These are phyloP conservation scores for Phyllotis vaccarum DNA, from an alignment of 2,797 vertebrate genomes.

Conservation along the genomic window DNA sequence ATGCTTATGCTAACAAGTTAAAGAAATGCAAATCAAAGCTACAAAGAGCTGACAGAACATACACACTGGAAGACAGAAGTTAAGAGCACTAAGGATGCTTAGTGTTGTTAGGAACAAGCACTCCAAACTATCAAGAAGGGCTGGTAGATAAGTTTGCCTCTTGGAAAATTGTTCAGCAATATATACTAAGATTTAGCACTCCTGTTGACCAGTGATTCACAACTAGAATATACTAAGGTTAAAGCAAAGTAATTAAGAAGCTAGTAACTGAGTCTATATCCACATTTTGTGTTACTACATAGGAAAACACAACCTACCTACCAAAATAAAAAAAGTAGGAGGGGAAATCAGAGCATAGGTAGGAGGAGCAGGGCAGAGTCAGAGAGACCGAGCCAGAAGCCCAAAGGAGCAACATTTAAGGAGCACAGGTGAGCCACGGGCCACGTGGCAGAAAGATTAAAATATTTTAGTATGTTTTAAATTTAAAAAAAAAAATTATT, in stretches of 20 bases:
- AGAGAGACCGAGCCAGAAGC: too few relatives aligned
- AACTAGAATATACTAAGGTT: background rate
- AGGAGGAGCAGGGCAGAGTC: too few relatives aligned
- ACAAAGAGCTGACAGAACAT: background rate
- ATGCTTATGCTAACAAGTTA: conserved; percentile 25
- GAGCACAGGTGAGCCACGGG: too few relatives aligned
- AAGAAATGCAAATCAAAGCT: conserved; percentile 25
- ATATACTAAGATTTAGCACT: background rate
- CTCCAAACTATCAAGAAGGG: background rate
- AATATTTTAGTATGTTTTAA: background rate
- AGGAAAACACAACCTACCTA: background rate
- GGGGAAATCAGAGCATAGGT: too few relatives aligned
- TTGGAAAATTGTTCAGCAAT: conserved; percentile 2
- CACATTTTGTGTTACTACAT: background rate
- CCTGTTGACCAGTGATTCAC: background rate
- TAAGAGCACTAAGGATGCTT: background rate
- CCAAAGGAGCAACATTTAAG: too few relatives aligned
- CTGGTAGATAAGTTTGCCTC: background rate
- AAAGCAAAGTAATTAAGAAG: background rate
- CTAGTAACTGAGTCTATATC: background rate
- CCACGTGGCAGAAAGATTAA: too few relatives aligned
- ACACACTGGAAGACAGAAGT: background rate
- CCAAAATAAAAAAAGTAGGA: background rate
- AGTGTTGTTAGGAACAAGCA: background rate
- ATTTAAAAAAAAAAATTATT: background rate